Conservation (phyloP, 2,797 vertebrate genomes). For the Erithacus rubecula region DNA sequence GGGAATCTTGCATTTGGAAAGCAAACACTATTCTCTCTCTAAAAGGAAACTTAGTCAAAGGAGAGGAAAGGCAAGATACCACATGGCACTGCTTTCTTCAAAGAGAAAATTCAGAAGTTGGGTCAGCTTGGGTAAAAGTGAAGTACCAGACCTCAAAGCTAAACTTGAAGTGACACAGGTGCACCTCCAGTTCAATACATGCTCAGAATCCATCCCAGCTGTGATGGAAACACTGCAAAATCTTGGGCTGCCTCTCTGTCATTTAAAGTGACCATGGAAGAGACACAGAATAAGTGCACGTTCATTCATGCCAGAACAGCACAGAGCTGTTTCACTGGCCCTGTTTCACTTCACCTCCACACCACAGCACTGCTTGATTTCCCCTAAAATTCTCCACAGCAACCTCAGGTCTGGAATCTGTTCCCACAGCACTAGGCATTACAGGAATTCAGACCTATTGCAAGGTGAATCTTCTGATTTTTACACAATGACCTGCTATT, state of each 20-base stretch:
- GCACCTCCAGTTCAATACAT: background rate
- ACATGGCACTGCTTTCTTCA: background rate
- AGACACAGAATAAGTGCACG: background rate
- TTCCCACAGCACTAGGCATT: accelerated
- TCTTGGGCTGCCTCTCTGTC: background rate
- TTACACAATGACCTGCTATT: background rate
- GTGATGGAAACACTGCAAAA: background rate
- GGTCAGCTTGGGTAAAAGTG: background rate
- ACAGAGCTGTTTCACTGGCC: background rate
- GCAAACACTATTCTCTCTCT: background rate
- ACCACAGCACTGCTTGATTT: background rate
- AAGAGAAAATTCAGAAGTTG: background rate
- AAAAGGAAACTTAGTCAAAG: conserved; percentile 12
- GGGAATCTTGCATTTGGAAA: conserved; percentile 1
- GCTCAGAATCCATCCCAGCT: background rate
- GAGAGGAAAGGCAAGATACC: background rate
- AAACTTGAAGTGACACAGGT: background rate
- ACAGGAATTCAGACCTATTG: background rate
- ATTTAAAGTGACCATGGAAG: background rate
- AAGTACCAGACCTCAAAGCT: background rate
- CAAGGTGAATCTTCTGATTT: background rate
- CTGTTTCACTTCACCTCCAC: background rate
- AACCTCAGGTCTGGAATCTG: background rate
- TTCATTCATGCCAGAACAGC: background rate
- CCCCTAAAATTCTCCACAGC: background rate